These are phyloP conservation scores for Bufo gargarizans DNA, from an alignment of 2,113 vertebrate genomes.

Conservation along the genomic window DNA sequence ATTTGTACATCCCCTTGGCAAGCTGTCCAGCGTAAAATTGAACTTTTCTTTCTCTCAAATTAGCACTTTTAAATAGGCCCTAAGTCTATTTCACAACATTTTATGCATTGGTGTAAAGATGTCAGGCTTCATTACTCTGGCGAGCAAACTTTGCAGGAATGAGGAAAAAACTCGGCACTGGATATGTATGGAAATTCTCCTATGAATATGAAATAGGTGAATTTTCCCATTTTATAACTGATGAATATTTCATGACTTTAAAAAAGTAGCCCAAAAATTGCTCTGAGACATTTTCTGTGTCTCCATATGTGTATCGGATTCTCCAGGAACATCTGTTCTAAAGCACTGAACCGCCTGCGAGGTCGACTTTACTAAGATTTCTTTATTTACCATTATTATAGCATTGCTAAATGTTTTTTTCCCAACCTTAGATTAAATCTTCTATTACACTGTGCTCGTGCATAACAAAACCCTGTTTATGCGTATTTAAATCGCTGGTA, in stretches of 20 bases:
- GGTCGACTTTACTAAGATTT: constrained; percentile 12
- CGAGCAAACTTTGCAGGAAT: constrained; percentile 52
- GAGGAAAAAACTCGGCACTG: constrained; percentile 36
- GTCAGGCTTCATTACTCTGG: constrained; percentile 55
- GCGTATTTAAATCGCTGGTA: background rate
- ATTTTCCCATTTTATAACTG: constrained; percentile 40
- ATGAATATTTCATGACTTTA: constrained; percentile 54
- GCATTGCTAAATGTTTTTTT: constrained; percentile 5
- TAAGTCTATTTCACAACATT: constrained; percentile 55
- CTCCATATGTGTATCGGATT: constrained; percentile 26
- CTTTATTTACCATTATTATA: constrained; percentile 22
- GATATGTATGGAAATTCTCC: constrained; percentile 56
- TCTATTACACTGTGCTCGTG: constrained; percentile 1
- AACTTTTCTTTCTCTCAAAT: constrained; percentile 53
- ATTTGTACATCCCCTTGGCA: constrained; percentile 17
- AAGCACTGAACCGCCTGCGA: background rate
- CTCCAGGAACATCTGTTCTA: constrained; percentile 33
- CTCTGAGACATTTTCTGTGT: constrained; percentile 32
- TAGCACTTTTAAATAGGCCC: constrained; percentile 55
- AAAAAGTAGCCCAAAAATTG: constrained; percentile 46
- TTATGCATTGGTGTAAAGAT: constrained; percentile 52
- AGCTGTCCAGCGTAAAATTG: constrained; percentile 3
- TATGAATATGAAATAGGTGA: constrained; percentile 57
- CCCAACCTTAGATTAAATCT: constrained; percentile 5
- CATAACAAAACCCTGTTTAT: constrained; percentile 13